Evolutionary conservation across 2,888 invertebrate genomes (phyloP).

Genomic region (Plemyria rubiginata): DNA sequence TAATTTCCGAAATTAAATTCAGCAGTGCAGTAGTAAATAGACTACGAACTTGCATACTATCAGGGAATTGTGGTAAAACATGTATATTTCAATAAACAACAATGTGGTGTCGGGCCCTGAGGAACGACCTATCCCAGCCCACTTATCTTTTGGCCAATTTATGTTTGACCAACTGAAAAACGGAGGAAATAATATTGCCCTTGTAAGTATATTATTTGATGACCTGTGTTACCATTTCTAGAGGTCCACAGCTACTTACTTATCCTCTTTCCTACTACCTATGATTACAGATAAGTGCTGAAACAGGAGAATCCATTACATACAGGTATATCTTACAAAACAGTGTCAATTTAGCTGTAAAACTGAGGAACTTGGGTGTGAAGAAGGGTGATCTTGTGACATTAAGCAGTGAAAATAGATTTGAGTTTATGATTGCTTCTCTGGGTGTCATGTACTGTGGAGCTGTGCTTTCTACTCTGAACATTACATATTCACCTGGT

Average conservation of each 20-base stretch:
- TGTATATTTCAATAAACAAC: constrained; percentile 64
- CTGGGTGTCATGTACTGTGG: constrained; percentile 85
- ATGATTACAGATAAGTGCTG: constrained; percentile 82
- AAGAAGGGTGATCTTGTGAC: constrained; percentile 84
- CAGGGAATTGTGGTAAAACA: constrained; percentile 26
- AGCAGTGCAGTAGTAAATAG: not conserved
- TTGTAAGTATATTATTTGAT: constrained; percentile 63
- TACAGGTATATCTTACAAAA: constrained; percentile 83
- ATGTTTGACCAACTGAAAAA: constrained; percentile 80
- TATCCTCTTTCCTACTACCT: constrained; percentile 8
- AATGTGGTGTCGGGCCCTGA: constrained; percentile 75
- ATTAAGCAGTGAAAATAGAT: constrained; percentile 86
- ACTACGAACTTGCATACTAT: too few species aligned
- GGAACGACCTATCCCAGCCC: constrained; percentile 73
- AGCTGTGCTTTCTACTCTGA: constrained; percentile 85
- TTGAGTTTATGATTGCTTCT: constrained; percentile 84
- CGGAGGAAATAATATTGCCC: constrained; percentile 75
- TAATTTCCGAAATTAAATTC: not conserved
- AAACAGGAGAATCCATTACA: constrained; percentile 83
- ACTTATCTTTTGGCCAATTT: constrained; percentile 82
- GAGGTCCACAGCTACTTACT: too few species aligned
- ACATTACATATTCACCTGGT: constrained; percentile 87
- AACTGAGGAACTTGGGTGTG: constrained; percentile 79
- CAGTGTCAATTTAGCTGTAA: constrained; percentile 84
- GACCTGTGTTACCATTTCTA: too few species aligned